These are phyloP conservation scores for Mallotus villosus DNA, from an alignment of 2,797 vertebrate genomes.

Conservation along the genomic window DNA sequence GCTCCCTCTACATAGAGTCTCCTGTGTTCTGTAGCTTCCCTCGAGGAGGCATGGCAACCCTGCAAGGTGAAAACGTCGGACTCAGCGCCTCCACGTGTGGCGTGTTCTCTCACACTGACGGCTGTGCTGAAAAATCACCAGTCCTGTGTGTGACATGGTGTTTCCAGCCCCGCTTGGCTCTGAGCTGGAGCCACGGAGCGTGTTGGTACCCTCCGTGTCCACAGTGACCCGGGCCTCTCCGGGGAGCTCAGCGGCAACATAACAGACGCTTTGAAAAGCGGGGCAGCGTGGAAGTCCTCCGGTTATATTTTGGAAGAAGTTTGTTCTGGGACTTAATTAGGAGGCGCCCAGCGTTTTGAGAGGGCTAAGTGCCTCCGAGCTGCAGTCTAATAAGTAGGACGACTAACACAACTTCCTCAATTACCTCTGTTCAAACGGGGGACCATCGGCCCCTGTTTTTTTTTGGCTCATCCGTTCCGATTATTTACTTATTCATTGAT, in stretches of 20 bases:
- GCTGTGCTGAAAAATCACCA: too few relatives aligned
- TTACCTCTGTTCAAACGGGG: conserved; percentile 39
- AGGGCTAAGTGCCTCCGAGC: conserved; percentile 58
- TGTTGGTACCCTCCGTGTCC: background rate
- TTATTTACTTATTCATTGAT: conserved; percentile 26
- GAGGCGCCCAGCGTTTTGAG: conserved; percentile 50
- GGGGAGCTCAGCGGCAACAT: background rate
- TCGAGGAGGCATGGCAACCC: too few relatives aligned
- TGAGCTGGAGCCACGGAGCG: too few relatives aligned
- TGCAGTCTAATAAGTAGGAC: conserved; percentile 64
- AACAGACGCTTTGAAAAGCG: conserved; percentile 52
- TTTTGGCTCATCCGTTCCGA: conserved; percentile 16
- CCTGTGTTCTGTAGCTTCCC: too few relatives aligned
- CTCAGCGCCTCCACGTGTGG: too few relatives aligned
- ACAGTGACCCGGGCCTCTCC: conserved; percentile 19
- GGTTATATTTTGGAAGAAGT: conserved; percentile 53
- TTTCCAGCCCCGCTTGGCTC: too few relatives aligned
- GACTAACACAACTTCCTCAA: conserved; percentile 40
- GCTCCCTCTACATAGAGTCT: too few relatives aligned
- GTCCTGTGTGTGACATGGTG: too few relatives aligned
- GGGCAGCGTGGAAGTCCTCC: conserved; percentile 59
- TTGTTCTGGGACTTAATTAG: conserved; percentile 73
- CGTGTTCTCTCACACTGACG: too few relatives aligned
- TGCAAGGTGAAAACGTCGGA: too few relatives aligned
- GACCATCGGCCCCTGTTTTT: conserved; percentile 17